Conservation (phyloP, 2,113 vertebrate genomes). For the Climacteris rufus region DNA sequence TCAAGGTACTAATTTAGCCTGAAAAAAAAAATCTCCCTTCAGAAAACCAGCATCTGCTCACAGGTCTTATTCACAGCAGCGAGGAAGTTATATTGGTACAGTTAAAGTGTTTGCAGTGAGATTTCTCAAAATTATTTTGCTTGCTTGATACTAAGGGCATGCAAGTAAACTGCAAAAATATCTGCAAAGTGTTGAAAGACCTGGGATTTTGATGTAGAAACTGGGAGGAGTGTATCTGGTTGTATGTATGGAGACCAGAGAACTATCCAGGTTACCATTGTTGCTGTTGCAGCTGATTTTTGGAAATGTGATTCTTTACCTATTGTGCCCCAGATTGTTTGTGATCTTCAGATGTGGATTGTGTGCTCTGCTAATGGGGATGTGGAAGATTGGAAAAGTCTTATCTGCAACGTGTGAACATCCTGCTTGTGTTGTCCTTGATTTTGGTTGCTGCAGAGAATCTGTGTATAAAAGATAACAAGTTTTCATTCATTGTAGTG, state of each 20-base stretch:
- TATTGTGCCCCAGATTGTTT: not conserved
- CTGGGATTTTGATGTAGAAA: not conserved
- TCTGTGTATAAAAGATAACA: not conserved
- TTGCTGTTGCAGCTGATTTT: not conserved
- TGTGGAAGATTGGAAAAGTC: not conserved
- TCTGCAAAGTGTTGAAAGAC: not conserved
- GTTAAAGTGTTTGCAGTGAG: not conserved
- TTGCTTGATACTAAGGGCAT: not conserved
- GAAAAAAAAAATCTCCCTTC: not conserved
- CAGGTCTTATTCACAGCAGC: not conserved
- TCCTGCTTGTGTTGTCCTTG: not conserved
- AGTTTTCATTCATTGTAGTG: not conserved
- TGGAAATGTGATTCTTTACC: not conserved
- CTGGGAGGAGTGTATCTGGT: not conserved
- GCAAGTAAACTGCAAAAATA: not conserved
- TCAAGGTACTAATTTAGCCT: not conserved
- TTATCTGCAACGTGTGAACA: rapidly evolving
- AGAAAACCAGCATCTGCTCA: slow-evolving; percentile 3
- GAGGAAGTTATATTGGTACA: not conserved
- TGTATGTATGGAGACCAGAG: not conserved
- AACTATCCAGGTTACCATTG: not conserved
- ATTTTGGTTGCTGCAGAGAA: not conserved
- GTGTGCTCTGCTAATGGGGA: not conserved
- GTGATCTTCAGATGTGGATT: not conserved
- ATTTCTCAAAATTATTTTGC: not conserved